Evolutionary conservation across 1,140 invertebrate genomes (phyloP).

Genomic region (Lerema accius): DNA sequence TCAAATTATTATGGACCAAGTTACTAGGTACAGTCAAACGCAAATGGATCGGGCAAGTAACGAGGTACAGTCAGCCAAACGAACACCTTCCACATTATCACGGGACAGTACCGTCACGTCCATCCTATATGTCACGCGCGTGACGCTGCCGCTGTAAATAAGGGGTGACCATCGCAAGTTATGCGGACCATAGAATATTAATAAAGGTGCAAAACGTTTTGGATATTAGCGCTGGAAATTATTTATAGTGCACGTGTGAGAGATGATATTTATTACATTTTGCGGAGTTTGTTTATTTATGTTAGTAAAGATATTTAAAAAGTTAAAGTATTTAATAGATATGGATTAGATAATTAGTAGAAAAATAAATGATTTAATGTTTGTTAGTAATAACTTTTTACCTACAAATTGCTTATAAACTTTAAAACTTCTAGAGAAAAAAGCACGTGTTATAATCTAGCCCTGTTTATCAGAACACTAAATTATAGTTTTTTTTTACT

Average conservation of each 20-base stretch:
- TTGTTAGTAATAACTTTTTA: no score
- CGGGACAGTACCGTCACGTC: constrained; percentile 8
- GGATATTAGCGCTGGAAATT: constrained; percentile 8
- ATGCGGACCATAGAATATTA: constrained; percentile 29
- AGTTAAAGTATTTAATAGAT: no score
- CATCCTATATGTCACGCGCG: constrained; percentile 17
- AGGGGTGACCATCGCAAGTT: constrained; percentile 17
- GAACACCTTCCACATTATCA: constrained; percentile 7
- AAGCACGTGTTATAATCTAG: no score
- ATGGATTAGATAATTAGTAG: no score
- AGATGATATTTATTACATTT: background rate
- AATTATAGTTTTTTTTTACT: no score
- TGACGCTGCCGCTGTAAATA: constrained; percentile 11
- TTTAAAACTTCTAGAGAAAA: no score
- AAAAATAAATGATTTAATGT: no score
- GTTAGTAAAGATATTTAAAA: no score
- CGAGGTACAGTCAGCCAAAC: background rate
- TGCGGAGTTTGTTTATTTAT: background rate
- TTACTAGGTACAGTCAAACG: no score
- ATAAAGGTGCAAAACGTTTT: constrained; percentile 29
- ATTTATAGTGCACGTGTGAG: constrained; percentile 24
- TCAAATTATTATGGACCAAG: background rate
- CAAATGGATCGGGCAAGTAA: no score
- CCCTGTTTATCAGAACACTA: no score
- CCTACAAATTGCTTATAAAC: no score